Evolutionary conservation across 1,140 invertebrate genomes (phyloP).

Genomic region (Lordiphosa collinella): DNA sequence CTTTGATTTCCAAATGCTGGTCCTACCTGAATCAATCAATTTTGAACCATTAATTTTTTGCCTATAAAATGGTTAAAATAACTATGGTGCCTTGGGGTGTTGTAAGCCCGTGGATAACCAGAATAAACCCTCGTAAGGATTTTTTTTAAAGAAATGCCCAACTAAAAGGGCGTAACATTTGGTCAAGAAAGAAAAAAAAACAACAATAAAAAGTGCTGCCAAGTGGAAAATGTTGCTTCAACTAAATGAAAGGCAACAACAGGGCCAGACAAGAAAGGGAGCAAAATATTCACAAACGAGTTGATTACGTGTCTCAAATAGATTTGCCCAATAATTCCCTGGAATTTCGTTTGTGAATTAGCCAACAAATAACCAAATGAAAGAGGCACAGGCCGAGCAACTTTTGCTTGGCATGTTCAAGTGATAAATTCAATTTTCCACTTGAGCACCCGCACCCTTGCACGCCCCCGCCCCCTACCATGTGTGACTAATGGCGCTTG

Average conservation of each 20-base stretch:
- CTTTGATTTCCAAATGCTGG: no score
- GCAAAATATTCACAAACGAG: slow-evolving; percentile 67
- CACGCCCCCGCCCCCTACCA: neutral
- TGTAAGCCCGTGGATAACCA: no score
- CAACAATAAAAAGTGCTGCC: slow-evolving; percentile 14
- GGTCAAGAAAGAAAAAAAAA: slow-evolving; percentile 15
- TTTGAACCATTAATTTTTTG: no score
- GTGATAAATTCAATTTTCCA: slow-evolving; percentile 78
- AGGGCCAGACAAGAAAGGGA: neutral
- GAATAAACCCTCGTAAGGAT: no score
- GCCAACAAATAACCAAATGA: slow-evolving; percentile 23
- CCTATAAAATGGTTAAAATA: no score
- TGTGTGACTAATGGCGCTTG: slow-evolving; percentile 74
- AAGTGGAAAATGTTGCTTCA: slow-evolving; percentile 57
- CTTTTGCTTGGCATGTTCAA: slow-evolving; percentile 69
- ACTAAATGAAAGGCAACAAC: slow-evolving; percentile 26
- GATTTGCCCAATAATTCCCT: slow-evolving; percentile 48
- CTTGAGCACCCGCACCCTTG: slow-evolving; percentile 54
- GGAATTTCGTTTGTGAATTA: slow-evolving; percentile 48
- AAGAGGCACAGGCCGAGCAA: slow-evolving; percentile 14
- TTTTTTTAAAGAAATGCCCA: slow-evolving; percentile 10
- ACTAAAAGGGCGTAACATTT: slow-evolving; percentile 38
- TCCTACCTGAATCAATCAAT: no score
- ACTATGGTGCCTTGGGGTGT: no score
- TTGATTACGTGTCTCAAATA: slow-evolving; percentile 74